Evolutionary conservation across 1,140 invertebrate genomes (phyloP), one percentile per base, ranked within the genome.

Genomic region (Ctenoplectra terminalis): DNA sequence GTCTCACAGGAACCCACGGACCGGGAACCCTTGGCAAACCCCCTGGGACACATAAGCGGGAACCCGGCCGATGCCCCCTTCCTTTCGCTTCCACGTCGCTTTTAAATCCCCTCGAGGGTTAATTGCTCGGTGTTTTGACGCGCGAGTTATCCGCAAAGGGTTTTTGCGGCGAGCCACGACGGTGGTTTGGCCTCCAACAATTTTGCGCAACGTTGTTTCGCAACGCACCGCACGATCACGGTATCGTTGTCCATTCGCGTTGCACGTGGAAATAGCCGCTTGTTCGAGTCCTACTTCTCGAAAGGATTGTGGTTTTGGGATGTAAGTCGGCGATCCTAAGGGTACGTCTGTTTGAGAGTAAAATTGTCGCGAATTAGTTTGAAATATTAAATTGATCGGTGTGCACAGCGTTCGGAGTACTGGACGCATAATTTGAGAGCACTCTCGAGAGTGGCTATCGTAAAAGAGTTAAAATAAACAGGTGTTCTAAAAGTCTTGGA

Each of bases 81-180:
- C 54, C 31, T n/a, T 34, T 40, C 54, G 23, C 43, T 58, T 23
- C 48, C 48, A 26, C 26, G n/a, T 43, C 50, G 67, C 72, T 87
- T 92, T 91, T 91, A 90, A 92, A 92, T 91, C 89, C 92, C 92
- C 92, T 89, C 77, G 91, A 87, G 93, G 91, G 91, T 93, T 93
- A 94, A 94, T 93, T 93, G 92, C 82, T 86, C 90, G 87, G 86
- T 91, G 92, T 93, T 94, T 93, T 93, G 90, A 93, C 91, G 90
- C 90, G 87, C 88, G 76, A 90, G 82, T 87, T 90, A 87, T 85
- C 88, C 88, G 83, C 86, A 88, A 86, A 90, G 82, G 89, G 79
- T 81, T 84, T 78, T 74, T 79, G 81, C 70, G 84, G 88, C 67
- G 54, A 48, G 48, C 79, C 87, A 34, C 87, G 83, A 72, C 61